Evolutionary conservation across 2,797 vertebrate genomes (phyloP), one percentile per base, ranked within the genome.

Genomic region (Pristis pectinata): DNA sequence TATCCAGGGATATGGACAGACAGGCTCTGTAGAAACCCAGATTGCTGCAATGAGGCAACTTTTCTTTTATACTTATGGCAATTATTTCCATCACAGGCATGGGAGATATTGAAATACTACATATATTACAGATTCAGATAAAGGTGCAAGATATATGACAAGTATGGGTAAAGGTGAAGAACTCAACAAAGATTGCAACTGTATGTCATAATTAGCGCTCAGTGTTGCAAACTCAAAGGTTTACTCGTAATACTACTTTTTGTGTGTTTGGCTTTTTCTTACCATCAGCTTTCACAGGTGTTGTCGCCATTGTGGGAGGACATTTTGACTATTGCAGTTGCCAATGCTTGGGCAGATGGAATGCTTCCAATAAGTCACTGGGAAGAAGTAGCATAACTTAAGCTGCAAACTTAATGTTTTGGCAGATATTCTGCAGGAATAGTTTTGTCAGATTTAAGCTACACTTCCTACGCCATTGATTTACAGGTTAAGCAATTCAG

Each of bases 51-150:
- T 53, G 70, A 94, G 92, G 72, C n/a, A 76, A 56, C 44, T 8
- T 94, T 93, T 93, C 91, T 93, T 93, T 94, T 94, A 76, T 94
- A 94, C 76, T 94, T 72, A 94, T 76, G 92, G 72, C 67, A 93
- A 93, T n/a, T 64, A 93, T 93, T 74, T 93, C 67, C 92, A 94
- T 53, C 92, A 94, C 15, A 41, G 44, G 92, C 92, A n/a, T 93
- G 70, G 92, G 17, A 72, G 64, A 94, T 76, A 2, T 49, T 94
- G 70, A 94, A 74, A 94, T 53, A 76, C 70, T 94, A 92, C 49
- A 56, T 94, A 64, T 64, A 93, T 93, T 70, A 93, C 61, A 44
- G 64, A 37, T 70, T 61, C 64, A 93, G 91, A 93, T 93, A 93
- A 93, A 91, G 22, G 67, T 61, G 49, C 44, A 44, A 70, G 61